Evolutionary conservation across 2,113 vertebrate species (phyloP).

Genomic region (Pantherophis guttatus): DNA sequence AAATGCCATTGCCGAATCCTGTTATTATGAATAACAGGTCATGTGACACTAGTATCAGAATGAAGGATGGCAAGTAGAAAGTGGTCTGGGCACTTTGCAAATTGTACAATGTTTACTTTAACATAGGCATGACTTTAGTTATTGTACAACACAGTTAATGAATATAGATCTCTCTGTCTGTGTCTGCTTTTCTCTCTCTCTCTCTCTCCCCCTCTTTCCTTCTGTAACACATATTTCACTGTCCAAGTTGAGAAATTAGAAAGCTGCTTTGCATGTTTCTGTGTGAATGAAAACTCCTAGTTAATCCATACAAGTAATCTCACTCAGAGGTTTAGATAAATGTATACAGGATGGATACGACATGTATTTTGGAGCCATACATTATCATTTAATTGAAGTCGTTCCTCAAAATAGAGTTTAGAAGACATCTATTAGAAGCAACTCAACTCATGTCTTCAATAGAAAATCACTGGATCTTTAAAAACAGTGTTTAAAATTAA

Average conservation of each 20-base stretch:
- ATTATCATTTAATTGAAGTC: background rate
- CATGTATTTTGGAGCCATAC: slow-evolving; percentile 16
- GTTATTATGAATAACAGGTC: background rate
- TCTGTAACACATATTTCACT: accelerated
- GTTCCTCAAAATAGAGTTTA: slow-evolving; percentile 35
- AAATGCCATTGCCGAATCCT: background rate
- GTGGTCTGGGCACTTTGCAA: background rate
- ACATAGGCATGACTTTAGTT: background rate
- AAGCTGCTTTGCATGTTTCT: background rate
- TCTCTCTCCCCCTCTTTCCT: background rate
- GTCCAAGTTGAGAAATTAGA: background rate
- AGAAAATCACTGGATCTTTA: slow-evolving; percentile 41
- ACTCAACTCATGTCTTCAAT: slow-evolving; percentile 41
- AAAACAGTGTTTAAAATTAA: slow-evolving; percentile 26
- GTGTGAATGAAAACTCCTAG: slow-evolving; percentile 18
- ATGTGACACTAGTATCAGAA: background rate
- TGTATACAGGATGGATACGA: background rate
- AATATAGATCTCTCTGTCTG: background rate
- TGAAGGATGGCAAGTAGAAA: background rate
- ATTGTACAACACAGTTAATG: background rate
- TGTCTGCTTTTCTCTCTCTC: background rate
- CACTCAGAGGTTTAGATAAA: slow-evolving; percentile 16
- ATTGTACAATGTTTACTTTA: background rate
- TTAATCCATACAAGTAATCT: slow-evolving; percentile 28
- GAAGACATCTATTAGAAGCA: slow-evolving; percentile 40